Conservation (phyloP, 2,797 vertebrate genomes). For the Falco peregrinus region DNA sequence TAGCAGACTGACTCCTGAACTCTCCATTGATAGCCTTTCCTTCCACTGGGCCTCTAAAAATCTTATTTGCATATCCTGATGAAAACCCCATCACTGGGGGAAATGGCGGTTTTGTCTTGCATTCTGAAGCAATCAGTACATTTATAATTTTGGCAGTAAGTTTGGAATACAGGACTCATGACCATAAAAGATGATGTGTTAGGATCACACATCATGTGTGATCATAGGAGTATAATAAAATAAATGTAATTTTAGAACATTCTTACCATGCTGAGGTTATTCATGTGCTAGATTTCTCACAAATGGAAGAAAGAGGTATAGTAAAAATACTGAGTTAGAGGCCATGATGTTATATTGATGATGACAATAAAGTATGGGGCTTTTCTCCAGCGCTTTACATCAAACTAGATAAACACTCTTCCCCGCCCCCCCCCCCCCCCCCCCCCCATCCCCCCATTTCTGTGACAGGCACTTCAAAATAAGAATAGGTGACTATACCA, state of each 20-base stretch:
- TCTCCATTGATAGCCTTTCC: neutral
- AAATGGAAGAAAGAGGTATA: neutral
- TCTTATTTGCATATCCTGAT: neutral
- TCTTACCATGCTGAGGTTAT: neutral
- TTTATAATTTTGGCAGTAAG: neutral
- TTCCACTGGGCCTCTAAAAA: neutral
- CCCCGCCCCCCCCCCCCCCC: too few relatives aligned
- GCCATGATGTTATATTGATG: neutral
- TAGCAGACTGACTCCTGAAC: neutral
- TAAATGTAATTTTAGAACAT: neutral
- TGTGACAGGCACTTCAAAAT: neutral
- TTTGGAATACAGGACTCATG: neutral
- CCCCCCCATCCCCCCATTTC: neutral
- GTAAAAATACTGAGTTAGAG: neutral
- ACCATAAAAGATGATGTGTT: neutral
- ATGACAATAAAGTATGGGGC: neutral
- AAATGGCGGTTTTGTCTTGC: neutral
- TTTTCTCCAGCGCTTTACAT: neutral
- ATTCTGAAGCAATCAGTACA: neutral
- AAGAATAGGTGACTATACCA: neutral
- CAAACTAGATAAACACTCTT: neutral
- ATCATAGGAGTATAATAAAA: neutral
- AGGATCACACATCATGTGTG: neutral
- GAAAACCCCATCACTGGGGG: neutral
- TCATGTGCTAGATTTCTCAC: neutral